phyloP scores from a whole-genome alignment of 2,888 invertebrate species.

The Cephus pulcher region DNA sequence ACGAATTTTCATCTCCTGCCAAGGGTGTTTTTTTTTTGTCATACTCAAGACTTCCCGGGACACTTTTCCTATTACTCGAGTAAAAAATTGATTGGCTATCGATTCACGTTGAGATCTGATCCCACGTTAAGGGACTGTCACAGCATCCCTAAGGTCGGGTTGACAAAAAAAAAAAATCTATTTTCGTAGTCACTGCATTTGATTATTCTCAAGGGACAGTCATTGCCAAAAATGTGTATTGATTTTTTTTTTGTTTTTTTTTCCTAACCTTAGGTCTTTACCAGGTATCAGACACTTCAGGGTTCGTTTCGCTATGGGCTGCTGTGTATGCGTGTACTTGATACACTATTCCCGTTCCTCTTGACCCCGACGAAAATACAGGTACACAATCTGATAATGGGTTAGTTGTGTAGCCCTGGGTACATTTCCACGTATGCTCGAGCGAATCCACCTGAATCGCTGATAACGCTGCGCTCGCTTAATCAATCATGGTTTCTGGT shows the following conservation, averaged over 20 bases:
- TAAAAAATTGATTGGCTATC: neutral
- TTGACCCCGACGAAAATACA: conserved; percentile 42
- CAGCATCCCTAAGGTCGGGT: neutral
- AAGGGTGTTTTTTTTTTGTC: neutral
- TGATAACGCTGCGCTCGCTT: conserved; percentile 55
- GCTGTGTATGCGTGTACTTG: neutral
- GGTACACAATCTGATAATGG: conserved; percentile 61
- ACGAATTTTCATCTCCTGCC: neutral
- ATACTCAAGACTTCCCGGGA: neutral
- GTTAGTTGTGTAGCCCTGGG: conserved; percentile 53
- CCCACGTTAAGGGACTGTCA: neutral
- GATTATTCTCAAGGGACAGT: too few species aligned
- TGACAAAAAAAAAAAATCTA: neutral
- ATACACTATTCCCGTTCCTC: neutral
- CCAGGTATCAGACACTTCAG: neutral
- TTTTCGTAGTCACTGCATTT: neutral
- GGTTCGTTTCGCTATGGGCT: neutral
- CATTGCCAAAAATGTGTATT: too few species aligned
- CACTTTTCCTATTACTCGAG: neutral
- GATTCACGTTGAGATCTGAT: neutral
- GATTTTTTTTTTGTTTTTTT: neutral
- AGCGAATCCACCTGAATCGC: conserved; percentile 34
- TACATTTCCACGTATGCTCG: conserved; percentile 31
- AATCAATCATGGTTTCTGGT: conserved; percentile 54
- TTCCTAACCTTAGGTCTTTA: neutral